Base-by-base conservation (phyloP, 2,797 vertebrate species). In the Pachyuromys duprasi region DNA sequence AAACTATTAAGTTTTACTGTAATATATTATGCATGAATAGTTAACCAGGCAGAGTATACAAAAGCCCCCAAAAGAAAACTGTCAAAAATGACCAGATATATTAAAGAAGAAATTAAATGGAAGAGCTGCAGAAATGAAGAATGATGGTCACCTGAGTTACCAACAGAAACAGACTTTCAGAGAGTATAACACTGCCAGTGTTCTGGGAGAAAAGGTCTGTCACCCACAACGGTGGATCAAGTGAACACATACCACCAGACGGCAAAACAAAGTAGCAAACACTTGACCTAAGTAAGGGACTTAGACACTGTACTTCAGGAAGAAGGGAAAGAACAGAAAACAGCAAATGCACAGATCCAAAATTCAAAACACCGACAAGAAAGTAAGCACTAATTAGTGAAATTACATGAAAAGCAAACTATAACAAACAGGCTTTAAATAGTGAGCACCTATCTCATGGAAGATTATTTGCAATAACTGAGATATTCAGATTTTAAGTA, bases 281-380 rank as follows among this genome's bases (percentile, higher is more conserved):
- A 78, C 39, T 84, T 69, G 83, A 36, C 14, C 15, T 5, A 69
- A 69, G 67, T n/a, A 62, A 22, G 33, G 67, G 26, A 55, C 74
- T 15, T 81, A 81, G 78, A 95, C 91, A 49, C 80, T 28, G 45
- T 11, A 57, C 20, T 93, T 91, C 18, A 91, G 65, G 72, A 94
- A 69, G 80, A 84, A 93, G 57, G 28, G 87, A 94, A 13, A 93
- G 36, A 79, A 89, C 39, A 76, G 26, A 84, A 90, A 55, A 36
- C 0, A 81, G 57, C 20, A 60, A 70, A 86, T n/a, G 20, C 45
- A 92, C 0, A 89, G 57, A 72, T 13, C 60, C n/a, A 18, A 24
- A 45, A 33, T 86, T 86, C 26, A 70, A 93, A 75, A 67, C 12
- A 24, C 2, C 31, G 0, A 33, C 69, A 39, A 8, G 42, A 86